Base-by-base conservation (phyloP, 1,140 invertebrate genomes). In the Drosophila paulistorum region DNA sequence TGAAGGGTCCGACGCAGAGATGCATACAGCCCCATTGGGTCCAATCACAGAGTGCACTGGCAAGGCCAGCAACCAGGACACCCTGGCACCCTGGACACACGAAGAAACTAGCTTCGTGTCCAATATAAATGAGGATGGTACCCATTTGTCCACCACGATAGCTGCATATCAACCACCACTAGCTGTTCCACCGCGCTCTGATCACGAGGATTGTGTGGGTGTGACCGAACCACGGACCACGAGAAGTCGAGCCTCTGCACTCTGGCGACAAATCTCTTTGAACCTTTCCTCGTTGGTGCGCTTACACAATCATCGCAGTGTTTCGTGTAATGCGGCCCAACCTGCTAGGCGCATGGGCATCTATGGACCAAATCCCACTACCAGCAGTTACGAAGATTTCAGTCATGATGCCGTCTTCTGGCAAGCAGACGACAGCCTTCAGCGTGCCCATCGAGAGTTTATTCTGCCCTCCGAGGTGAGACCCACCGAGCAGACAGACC, bases 261-360 rank as follows among this genome's bases (percentile, higher is more conserved):
- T 9, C 17, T 78, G 73, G 76, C 76, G 65, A 39, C 73, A 57
- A 20, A 35, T 75, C 7, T 61, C 73, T 7, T 7, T 71, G 23
- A 65, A 55, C 2, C n/a, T 75, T 41, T 68, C 76, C 33, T 68
- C 68, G 68, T 5, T 68, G 0, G 67, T 48, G 23, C 57, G 60
- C 7, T 23, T 61, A 35, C 45, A 66, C 1, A 48, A 65, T 11
- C 64, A 14, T 59, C 33, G 57, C 7, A 51, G 45, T 23, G 45
- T 51, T 51, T 51, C 45, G 17, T 20, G n/a, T n/a, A n/a, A n/a
- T n/a, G 45, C 7, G 45, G 17, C 10, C 23, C 17, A 9, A 9
- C 9, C 45, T 9, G 3, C 45, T 4, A 20, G 20, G 37, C 37
- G 37, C 37, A 39, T 39, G 3, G 37, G 4, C 4, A 39, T 13